Evolutionary conservation across 1,140 invertebrate species (phyloP).

Genomic region (Luehdorfia chinensis): DNA sequence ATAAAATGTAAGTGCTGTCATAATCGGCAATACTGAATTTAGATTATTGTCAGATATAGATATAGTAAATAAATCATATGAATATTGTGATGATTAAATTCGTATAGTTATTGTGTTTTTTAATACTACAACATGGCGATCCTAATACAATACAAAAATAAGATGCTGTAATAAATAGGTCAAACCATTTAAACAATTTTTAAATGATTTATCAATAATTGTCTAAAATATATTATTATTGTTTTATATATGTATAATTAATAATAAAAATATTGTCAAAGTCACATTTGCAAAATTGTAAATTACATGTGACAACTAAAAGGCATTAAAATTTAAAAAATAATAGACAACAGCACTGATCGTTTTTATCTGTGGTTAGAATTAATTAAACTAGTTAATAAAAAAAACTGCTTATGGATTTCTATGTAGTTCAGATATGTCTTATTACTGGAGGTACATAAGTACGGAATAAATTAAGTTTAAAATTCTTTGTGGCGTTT

Average conservation of each 20-base stretch:
- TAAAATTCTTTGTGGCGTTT: too few species aligned
- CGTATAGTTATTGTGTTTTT: too few species aligned
- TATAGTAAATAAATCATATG: slow-evolving; percentile 15
- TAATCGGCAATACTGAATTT: neutral
- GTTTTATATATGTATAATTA: slow-evolving; percentile 15
- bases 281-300: slow-evolving; percentile 45
- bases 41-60: slow-evolving; percentile 26
- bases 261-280: slow-evolving; percentile 52
- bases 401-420: neutral
- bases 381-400: neutral
- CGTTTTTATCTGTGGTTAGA: neutral
- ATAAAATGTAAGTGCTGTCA: slow-evolving; percentile 5
- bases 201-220: slow-evolving; percentile 10
- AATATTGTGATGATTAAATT: neutral
- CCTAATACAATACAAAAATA: neutral
- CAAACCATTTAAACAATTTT: too few species aligned
- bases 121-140: neutral
- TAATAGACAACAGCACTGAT: too few species aligned
- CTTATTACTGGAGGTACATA: neutral
- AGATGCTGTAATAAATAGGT: neutral
- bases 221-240: slow-evolving; percentile 9
- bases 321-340: slow-evolving; percentile 1
- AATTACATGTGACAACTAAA: slow-evolving; percentile 24
- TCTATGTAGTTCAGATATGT: neutral
- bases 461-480: too few species aligned